These are phyloP conservation scores for Epinotia ramella DNA, from an alignment of 2,888 invertebrate genomes.

Conservation along the genomic window DNA sequence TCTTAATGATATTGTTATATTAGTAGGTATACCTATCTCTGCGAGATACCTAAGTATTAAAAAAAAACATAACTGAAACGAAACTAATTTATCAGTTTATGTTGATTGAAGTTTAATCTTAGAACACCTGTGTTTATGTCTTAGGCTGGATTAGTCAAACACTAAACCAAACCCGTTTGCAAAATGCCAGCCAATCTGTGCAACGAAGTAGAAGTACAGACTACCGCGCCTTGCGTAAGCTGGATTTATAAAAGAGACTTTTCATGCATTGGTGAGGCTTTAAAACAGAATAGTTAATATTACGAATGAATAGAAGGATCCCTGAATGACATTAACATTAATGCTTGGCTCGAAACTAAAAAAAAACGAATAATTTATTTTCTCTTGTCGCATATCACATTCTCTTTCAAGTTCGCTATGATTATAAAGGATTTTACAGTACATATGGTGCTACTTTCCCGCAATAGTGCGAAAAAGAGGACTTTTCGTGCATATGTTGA, in stretches of 20 bases:
- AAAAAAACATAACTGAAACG: no score
- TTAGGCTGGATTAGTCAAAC: slow-evolving; percentile 54
- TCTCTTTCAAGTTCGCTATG: background rate
- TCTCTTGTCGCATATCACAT: background rate
- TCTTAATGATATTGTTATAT: no score
- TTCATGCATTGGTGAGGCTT: slow-evolving; percentile 28
- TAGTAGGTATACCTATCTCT: background rate
- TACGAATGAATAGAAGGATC: background rate
- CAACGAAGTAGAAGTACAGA: slow-evolving; percentile 48
- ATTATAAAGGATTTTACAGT: no score
- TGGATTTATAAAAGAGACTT: slow-evolving; percentile 53
- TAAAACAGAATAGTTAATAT: background rate
- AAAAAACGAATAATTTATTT: background rate
- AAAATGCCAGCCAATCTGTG: slow-evolving; percentile 67
- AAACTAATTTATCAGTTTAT: slow-evolving; percentile 17
- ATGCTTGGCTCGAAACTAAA: background rate
- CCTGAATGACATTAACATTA: no score
- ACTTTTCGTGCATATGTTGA: no score
- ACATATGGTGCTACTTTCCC: no score
- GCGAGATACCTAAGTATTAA: background rate
- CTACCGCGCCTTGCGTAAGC: slow-evolving; percentile 58
- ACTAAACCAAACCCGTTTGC: slow-evolving; percentile 61
- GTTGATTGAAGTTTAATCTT: slow-evolving; percentile 40
- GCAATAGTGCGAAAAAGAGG: no score
- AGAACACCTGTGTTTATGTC: slow-evolving; percentile 56